Evolutionary conservation across 1,140 invertebrate species (phyloP).

Genomic region (Muscidifurax raptorellus): DNA sequence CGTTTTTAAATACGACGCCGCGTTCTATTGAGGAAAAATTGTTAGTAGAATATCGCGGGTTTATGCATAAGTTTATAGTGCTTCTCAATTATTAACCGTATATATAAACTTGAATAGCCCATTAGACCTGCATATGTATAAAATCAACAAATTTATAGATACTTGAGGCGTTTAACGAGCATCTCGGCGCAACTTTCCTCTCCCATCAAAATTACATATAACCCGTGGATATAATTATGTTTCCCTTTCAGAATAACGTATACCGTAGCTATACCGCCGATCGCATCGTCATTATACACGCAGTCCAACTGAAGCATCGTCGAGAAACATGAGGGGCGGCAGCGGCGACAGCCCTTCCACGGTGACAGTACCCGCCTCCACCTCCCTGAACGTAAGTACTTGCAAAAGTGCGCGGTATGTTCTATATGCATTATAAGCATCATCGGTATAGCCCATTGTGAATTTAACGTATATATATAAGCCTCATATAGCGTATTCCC

Average conservation of each 20-base stretch:
- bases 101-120: neutral
- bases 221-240: neutral
- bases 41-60: neutral
- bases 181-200: neutral
- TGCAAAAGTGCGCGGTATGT: neutral
- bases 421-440: neutral
- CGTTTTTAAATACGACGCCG: neutral
- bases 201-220: neutral
- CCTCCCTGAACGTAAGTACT: conserved; percentile 66
- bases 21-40: neutral
- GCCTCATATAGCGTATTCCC: too few relatives aligned
- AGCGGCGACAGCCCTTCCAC: conserved; percentile 66
- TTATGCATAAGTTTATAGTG: neutral
- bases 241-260: neutral
- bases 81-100: neutral
- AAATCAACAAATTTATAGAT: neutral
- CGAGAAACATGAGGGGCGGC: conserved; percentile 71
- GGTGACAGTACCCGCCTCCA: conserved; percentile 73
- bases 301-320: neutral
- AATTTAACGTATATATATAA: conserved; percentile 58
- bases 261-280: too few relatives aligned
- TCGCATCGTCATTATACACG: too few relatives aligned
- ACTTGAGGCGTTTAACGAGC: neutral
- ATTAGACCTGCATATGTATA: neutral
- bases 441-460: conserved; percentile 51